phyloP scores from a whole-genome alignment of 2,113 vertebrate species.

The Syrmaticus mikado region DNA sequence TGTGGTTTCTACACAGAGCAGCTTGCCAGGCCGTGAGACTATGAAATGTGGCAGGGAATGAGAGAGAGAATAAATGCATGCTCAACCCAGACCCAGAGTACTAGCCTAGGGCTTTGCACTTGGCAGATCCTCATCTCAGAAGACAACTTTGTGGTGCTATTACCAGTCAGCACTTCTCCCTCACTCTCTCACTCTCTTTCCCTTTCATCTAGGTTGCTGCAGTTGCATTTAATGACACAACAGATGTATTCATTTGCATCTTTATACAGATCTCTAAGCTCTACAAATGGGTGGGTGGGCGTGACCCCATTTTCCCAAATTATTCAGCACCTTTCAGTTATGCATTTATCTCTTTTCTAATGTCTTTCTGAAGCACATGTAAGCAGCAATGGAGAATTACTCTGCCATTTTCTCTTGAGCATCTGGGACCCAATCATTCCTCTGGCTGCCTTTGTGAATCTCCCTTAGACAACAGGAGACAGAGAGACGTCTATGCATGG shows the following conservation, averaged over 20 bases:
- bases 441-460: not conserved
- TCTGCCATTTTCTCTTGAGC: not conserved
- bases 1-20: not conserved
- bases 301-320: conserved; percentile 66
- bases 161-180: conserved; percentile 63
- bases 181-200: conserved; percentile 6
- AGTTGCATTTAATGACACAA: conserved; percentile 71
- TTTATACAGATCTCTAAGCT: conserved; percentile 68
- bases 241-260: conserved; percentile 74
- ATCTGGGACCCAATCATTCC: not conserved
- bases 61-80: not conserved
- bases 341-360: conserved; percentile 28
- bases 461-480: not conserved
- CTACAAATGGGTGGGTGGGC: conserved; percentile 65
- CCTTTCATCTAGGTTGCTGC: conserved; percentile 69
- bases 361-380: conserved; percentile 15
- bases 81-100: not conserved
- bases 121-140: conserved; percentile 45
- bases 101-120: conserved; percentile 24
- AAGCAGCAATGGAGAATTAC: conserved; percentile 23
- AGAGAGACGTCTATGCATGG: not conserved
- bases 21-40: not conserved
- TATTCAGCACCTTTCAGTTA: conserved; percentile 69
- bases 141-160: conserved; percentile 39
- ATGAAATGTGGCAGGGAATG: not conserved